These are phyloP conservation scores for Torymus aiolomorphi DNA, from an alignment of 2,888 invertebrate species.

Conservation along the genomic window DNA sequence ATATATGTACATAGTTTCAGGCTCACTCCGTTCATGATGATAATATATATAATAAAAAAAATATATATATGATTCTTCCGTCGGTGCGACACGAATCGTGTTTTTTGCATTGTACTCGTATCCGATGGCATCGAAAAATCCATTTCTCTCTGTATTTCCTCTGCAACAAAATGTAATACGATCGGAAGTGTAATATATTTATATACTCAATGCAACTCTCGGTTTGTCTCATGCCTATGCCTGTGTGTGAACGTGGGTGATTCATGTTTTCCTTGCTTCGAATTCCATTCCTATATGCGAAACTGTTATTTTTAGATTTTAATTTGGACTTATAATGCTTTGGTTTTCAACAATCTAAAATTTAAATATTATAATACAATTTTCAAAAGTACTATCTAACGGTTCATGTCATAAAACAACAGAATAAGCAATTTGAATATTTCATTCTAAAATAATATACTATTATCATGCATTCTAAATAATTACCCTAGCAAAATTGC, in stretches of 20 bases:
- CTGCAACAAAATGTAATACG: constrained; percentile 68
- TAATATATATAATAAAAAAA: too few species aligned
- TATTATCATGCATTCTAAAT: too few species aligned
- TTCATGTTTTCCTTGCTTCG: too few species aligned
- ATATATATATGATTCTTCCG: not conserved
- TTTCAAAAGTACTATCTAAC: not conserved
- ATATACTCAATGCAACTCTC: constrained; percentile 64
- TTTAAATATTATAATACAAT: not conserved
- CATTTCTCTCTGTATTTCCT: constrained; percentile 50
- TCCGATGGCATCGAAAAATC: constrained; percentile 8
- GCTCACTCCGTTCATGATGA: constrained; percentile 20
- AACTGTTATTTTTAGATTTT: too few species aligned
- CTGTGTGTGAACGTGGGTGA: too few species aligned
- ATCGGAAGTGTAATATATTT: constrained; percentile 71
- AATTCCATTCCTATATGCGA: too few species aligned
- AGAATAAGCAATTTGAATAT: not conserved
- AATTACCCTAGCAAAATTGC: too few species aligned
- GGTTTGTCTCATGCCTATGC: not conserved
- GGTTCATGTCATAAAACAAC: not conserved
- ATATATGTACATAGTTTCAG: too few species aligned
- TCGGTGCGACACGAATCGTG: constrained; percentile 27
- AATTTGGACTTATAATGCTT: too few species aligned
- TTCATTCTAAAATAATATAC: not conserved
- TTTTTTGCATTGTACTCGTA: constrained; percentile 28
- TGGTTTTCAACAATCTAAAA: too few species aligned